Conservation (phyloP, 1,140 invertebrate species). For the Tenebrio molitor region DNA sequence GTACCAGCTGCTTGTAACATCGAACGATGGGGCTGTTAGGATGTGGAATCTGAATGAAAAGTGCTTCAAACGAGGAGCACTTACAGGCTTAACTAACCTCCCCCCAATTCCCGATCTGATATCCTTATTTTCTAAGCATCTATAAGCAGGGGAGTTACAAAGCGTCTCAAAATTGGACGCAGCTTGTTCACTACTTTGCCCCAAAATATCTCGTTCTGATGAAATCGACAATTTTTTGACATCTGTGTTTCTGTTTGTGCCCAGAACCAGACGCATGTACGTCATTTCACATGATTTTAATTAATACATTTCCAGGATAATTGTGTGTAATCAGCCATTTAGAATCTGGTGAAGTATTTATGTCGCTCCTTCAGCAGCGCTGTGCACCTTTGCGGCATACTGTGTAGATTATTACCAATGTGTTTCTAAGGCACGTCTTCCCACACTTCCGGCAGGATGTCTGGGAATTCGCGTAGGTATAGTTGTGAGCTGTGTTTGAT, state of each 20-base stretch:
- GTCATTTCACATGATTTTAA: too few relatives aligned
- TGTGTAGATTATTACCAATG: conserved; percentile 32
- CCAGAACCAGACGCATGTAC: too few relatives aligned
- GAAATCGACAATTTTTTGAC: background rate
- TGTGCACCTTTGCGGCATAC: conserved; percentile 20
- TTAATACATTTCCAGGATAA: too few relatives aligned
- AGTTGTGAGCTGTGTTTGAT: conserved; percentile 9
- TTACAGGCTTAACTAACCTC: conserved; percentile 56
- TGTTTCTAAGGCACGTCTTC: conserved; percentile 34
- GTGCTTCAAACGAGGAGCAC: conserved; percentile 60
- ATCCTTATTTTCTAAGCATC: conserved; percentile 48
- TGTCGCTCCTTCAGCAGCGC: background rate
- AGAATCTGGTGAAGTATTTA: conserved; percentile 13
- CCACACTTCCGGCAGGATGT: conserved; percentile 25
- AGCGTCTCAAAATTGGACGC: background rate
- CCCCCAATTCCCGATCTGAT: conserved; percentile 48
- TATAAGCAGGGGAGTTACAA: conserved; percentile 42
- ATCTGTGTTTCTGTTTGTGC: too few relatives aligned
- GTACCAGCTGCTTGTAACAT: conserved; percentile 63
- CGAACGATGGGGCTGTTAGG: conserved; percentile 59
- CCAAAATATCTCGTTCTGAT: background rate
- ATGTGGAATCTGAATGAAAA: conserved; percentile 64
- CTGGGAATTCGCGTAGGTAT: conserved; percentile 27
- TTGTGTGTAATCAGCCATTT: too few relatives aligned
- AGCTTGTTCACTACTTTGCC: background rate